Evolutionary conservation across 1,140 invertebrate genomes (phyloP).

Genomic region (Nebria ingens): DNA sequence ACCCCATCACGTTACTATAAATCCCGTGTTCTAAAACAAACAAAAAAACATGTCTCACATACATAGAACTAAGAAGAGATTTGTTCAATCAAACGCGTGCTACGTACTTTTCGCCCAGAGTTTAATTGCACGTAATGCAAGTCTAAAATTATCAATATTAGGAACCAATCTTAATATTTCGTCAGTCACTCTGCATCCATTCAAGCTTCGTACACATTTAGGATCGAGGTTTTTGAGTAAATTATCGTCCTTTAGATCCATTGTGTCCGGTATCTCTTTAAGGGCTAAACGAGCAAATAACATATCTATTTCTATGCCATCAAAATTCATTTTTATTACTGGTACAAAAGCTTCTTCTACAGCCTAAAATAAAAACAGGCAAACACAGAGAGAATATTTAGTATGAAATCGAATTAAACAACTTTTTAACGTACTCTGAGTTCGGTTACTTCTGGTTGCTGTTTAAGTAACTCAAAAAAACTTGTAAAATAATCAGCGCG

Average conservation of each 20-base stretch:
- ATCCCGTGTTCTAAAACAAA: constrained; percentile 74
- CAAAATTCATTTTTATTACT: constrained; percentile 98
- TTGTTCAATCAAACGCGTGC: too few relatives aligned
- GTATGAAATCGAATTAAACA: background rate
- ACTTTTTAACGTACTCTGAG: constrained; percentile 47
- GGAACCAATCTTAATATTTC: constrained; percentile 94
- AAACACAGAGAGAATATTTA: constrained; percentile 8
- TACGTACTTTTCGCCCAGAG: constrained; percentile 96
- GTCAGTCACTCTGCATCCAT: constrained; percentile 97
- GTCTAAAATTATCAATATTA: constrained; percentile 86
- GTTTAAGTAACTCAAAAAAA: constrained; percentile 85
- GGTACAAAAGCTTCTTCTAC: constrained; percentile 99
- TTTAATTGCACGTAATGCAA: constrained; percentile 91
- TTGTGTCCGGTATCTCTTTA: constrained; percentile 77
- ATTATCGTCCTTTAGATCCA: constrained; percentile 83
- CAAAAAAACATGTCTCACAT: constrained; percentile 19
- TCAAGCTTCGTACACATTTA: constrained; percentile 93
- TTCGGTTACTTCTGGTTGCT: constrained; percentile 78
- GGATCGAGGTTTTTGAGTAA: constrained; percentile 92
- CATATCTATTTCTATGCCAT: constrained; percentile 98
- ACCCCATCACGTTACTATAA: constrained; percentile 96
- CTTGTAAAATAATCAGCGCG: constrained; percentile 89
- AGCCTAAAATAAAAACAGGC: constrained; percentile 43
- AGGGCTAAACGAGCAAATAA: constrained; percentile 88
- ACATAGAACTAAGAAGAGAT: constrained; percentile 8